A percentile compares a stretch with the other conserved stretches of the same genome.
Conservation (phyloP, 2,797 vertebrate genomes). For the Amblyopsis hoosieri region DNA sequence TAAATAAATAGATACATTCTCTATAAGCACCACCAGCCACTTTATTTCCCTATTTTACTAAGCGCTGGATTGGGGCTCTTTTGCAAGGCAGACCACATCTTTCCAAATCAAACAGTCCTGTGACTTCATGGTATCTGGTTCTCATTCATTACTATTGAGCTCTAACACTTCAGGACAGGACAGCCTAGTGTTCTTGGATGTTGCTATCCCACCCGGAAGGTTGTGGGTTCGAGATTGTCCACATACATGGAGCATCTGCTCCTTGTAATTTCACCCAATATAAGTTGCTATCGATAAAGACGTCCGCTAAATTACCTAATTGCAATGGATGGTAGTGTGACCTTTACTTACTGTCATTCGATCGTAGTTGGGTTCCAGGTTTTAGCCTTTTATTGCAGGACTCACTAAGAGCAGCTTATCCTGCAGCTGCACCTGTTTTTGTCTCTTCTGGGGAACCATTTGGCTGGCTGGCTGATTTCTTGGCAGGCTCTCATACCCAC, state of each 20-base stretch:
- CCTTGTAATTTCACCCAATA: too few species aligned
- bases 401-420: conserved; percentile 3
- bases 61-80: neutral
- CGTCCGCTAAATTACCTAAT: too few species aligned
- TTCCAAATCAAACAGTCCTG: neutral
- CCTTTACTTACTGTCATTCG: neutral
- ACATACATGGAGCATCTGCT: too few species aligned
- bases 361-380: neutral
- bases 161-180: neutral
- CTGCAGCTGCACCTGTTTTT: conserved; percentile 12
- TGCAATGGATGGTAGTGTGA: too few species aligned
- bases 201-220: too few species aligned
- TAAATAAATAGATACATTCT: conserved; percentile 8
- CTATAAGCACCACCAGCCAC: conserved; percentile 1
- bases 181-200: too few species aligned
- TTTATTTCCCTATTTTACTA: neutral
- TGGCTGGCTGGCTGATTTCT: neutral
- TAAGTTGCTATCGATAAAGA: too few species aligned
- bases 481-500: neutral
- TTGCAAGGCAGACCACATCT: neutral
- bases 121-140: neutral
- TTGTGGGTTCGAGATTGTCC: too few species aligned
- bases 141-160: neutral
- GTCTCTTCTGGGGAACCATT: neutral
- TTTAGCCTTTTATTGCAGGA: neutral